Base-by-base conservation (phyloP, 2,797 vertebrate genomes). In the Manis crassicaudata region DNA sequence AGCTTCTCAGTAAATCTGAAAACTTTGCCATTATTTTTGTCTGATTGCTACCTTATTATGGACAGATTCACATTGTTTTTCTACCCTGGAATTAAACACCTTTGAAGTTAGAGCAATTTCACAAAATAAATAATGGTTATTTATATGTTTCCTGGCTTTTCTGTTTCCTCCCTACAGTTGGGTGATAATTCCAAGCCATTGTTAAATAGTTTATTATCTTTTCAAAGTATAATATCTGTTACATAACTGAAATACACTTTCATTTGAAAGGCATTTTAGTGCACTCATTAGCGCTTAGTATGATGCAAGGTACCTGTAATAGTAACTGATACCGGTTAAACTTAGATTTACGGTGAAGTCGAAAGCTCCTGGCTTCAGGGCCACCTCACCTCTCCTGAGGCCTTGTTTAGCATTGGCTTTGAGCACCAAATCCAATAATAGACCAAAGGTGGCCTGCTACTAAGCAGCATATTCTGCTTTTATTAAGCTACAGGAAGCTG, bases 51-150 rank as follows among this genome's bases (percentile, higher is more conserved):
- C 35, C 25, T 86, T 85, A 62, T 70, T 83, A 72, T 62, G 54
- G 50, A 58, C 4, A 90, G 62, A 43, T 50, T 16, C 40, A 81
- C 7, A 50, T 25, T 87, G 7, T 58, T 95, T 95, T 90, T 13
- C 13, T 63, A 27, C 85, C 32, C 35, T 79, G 37, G 25, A 62
- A 96, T 92, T 54, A 70, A 94, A 67, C 29, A 62, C 3, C 32
- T 94, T 90, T 92, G 83, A 92, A 79, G 12, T 82, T 85, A 56
- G 73, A 80, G 20, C 13, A 94, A 46, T 29, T 21, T 95, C 89
- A 84, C 46, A 81, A 62, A 92, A 63, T 40, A 72, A 89, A 72
- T 62, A 73, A 54, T 81, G 46, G 2, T 58, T 35, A 85, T 67
- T 79, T 46, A 37, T 16, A 9, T 72, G 29, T 94, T 81, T 65